Conservation (phyloP, 2,113 vertebrate species). For the Semnornis frantzii region DNA sequence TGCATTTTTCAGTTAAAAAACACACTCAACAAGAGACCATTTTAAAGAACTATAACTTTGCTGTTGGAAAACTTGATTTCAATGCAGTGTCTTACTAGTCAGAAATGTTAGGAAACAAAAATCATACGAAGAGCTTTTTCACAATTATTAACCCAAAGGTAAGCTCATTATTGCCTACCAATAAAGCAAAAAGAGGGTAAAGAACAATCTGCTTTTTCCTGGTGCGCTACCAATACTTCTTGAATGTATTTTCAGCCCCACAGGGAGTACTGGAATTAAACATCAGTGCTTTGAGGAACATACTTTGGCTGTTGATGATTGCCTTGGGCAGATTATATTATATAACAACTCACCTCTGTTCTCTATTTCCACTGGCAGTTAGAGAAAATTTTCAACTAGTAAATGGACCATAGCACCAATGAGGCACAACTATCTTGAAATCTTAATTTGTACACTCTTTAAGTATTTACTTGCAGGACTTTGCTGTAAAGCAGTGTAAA, state of each 20-base stretch:
- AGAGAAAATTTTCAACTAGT: neutral
- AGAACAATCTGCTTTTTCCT: neutral
- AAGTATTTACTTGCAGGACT: neutral
- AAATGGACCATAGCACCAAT: neutral
- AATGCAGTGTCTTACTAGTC: neutral
- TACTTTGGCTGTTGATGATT: neutral
- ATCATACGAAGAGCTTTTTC: neutral
- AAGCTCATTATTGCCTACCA: neutral
- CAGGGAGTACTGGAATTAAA: neutral
- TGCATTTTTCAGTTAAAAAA: neutral
- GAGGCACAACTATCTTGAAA: neutral
- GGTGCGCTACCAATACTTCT: neutral
- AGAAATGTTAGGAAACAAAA: neutral
- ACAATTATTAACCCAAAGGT: slow-evolving; percentile 2
- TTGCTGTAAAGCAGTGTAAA: neutral
- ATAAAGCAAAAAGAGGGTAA: neutral
- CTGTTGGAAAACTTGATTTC: neutral
- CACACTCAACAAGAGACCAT: neutral
- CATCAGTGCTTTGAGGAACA: neutral
- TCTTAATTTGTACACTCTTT: neutral
- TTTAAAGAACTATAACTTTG: slow-evolving; percentile 10
- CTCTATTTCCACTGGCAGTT: neutral
- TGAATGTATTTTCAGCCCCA: neutral
- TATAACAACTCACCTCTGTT: neutral
- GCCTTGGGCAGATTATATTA: neutral